phyloP scores from a whole-genome alignment of 2,888 invertebrate genomes.

The Orthosia incerta region DNA sequence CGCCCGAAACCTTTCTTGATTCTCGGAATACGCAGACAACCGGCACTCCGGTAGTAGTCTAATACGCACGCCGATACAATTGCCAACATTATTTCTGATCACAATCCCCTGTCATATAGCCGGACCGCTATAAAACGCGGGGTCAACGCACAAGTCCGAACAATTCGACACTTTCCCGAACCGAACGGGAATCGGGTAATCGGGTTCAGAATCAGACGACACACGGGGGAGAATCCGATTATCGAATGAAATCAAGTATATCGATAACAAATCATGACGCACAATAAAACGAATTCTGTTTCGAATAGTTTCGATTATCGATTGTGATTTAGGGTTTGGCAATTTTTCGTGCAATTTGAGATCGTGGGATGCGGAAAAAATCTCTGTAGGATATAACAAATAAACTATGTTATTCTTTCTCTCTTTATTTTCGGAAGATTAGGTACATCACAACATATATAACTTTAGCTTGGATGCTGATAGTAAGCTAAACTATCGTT shows the following conservation, averaged over 20 bases:
- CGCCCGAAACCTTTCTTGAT: conserved; percentile 34
- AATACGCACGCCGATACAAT: conserved; percentile 49
- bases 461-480: no score
- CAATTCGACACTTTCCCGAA: conserved; percentile 55
- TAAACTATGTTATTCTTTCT: no score
- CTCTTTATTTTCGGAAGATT: no score
- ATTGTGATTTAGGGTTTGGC: conserved; percentile 32
- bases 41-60: conserved; percentile 12
- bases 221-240: conserved; percentile 53
- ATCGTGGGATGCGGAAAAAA: neutral
- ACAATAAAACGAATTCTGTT: conserved; percentile 60
- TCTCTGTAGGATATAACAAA: no score
- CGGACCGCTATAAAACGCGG: conserved; percentile 61
- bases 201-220: conserved; percentile 58
- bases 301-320: conserved; percentile 56
- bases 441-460: no score
- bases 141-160: conserved; percentile 62
- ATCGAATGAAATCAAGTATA: conserved; percentile 58
- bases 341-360: conserved; percentile 47
- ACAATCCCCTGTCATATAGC: conserved; percentile 47
- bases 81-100: conserved; percentile 58
- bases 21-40: conserved; percentile 36
- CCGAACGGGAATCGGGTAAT: conserved; percentile 54
- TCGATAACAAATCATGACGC: conserved; percentile 59
- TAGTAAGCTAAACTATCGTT: no score